phyloP scores from a whole-genome alignment of 2,888 invertebrate genomes.

The Incurvaria masculella region DNA sequence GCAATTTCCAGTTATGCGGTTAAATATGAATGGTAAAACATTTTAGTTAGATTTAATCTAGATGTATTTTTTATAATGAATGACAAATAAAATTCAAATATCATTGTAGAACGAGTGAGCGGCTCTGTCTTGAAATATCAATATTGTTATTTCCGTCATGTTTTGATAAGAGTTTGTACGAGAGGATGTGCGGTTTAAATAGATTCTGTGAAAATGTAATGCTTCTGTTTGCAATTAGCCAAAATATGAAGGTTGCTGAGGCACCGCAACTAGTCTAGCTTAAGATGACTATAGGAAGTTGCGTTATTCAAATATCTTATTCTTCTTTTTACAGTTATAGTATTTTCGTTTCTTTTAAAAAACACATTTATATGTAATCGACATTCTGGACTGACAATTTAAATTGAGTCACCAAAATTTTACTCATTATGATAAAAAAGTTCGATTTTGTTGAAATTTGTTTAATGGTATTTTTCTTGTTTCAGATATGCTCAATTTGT shows the following conservation, averaged over 20 bases:
- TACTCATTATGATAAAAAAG: neutral
- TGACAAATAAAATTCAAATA: neutral
- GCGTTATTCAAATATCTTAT: no score
- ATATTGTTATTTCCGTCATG: neutral
- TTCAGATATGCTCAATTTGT: constrained; percentile 52
- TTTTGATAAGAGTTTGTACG: no score
- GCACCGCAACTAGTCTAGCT: no score
- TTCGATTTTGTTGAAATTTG: neutral
- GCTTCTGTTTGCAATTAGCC: no score
- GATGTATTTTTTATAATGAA: neutral
- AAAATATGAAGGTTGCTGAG: no score
- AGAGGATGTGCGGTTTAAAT: no score
- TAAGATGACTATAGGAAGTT: no score
- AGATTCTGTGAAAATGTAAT: no score
- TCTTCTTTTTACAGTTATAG: neutral
- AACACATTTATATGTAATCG: neutral
- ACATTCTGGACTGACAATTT: neutral
- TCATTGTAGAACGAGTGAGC: neutral
- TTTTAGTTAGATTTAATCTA: neutral
- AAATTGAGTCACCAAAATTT: neutral
- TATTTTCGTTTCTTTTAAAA: neutral
- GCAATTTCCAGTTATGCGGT: constrained; percentile 10
- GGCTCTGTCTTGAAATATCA: neutral
- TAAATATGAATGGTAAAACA: neutral
- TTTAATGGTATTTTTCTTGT: constrained; percentile 2